Base-by-base conservation (phyloP, 1,140 invertebrate genomes). In the Leptonema lineaticorne region DNA sequence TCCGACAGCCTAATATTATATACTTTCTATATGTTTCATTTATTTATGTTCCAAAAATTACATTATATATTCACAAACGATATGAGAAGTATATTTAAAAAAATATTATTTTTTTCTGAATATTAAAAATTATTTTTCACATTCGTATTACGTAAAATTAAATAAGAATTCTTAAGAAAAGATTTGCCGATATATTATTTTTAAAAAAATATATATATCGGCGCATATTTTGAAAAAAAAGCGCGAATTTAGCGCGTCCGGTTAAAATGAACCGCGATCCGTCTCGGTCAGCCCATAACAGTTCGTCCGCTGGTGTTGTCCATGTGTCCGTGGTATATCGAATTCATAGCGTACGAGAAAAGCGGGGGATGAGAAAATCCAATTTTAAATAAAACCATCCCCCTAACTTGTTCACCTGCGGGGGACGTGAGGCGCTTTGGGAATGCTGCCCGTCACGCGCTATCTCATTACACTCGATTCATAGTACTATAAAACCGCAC, bases 381-480 rank as follows among this genome's bases (percentile, higher is more conserved):
- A 69, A 69, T 69, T 69, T 69, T 69, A 69, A 69, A 69, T 69
- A 69, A 65, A 63, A 69, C 33, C 33, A 41, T 16, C 50, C 14
- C 37, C 50, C 50, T 53, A 20, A 53, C 50, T 24, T 53, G 50
- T 9, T 9, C 16, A 26, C 24, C 18, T 53, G 9, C 20, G 50
- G 50, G 14, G 20, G 50, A 14, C 11, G 20, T 26, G 1, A 4
- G 4, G 20, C 8, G 50, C 16, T 18, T 18, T 7, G 11, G 37
- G 16, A 45, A 16, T 9, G 50, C 50, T 20, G 22, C 20, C 9
- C 22, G 50, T 26, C 50, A 53, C 50, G 50, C 20, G 50, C 50
- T 11, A 24, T 53, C 50, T 53, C 50, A 53, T 53, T 53, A 53
- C 50, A 53, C 20, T 20, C 50, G 50, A 53, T 53, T 53, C 50